These are phyloP conservation scores for Agrochola lychnidis DNA, from an alignment of 2,888 invertebrate species.

Conservation along the genomic window DNA sequence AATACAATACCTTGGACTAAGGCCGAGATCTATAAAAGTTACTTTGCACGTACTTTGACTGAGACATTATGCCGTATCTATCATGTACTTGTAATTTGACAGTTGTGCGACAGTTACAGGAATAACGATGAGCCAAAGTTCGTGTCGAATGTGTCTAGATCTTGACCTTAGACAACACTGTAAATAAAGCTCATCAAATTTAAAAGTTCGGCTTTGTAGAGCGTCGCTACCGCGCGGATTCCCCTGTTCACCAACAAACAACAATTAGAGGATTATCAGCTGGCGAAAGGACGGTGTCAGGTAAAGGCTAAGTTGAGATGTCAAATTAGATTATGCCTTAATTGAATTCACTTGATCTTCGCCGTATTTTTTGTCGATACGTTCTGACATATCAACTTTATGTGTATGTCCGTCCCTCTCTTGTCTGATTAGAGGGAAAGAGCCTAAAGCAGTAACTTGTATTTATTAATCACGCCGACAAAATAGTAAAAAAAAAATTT, in stretches of 20 bases:
- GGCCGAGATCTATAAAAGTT: background rate
- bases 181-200: background rate
- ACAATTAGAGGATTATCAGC: background rate
- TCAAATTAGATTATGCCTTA: background rate
- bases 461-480: no score
- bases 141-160: background rate
- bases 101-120: background rate
- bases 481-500: no score
- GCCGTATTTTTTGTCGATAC: background rate
- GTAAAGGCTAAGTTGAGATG: background rate
- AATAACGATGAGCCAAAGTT: background rate
- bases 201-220: slow-evolving; percentile 3
- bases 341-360: background rate
- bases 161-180: background rate
- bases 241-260: slow-evolving; percentile 4
- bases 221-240: background rate
- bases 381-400: background rate
- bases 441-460: no score
- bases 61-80: background rate
- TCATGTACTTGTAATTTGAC: background rate
- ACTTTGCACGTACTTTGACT: background rate
- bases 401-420: background rate
- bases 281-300: background rate
- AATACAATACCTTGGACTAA: background rate
- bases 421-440: background rate